phyloP scores from a whole-genome alignment of 2,797 vertebrate species.

The Melanotaenia boesemani region DNA sequence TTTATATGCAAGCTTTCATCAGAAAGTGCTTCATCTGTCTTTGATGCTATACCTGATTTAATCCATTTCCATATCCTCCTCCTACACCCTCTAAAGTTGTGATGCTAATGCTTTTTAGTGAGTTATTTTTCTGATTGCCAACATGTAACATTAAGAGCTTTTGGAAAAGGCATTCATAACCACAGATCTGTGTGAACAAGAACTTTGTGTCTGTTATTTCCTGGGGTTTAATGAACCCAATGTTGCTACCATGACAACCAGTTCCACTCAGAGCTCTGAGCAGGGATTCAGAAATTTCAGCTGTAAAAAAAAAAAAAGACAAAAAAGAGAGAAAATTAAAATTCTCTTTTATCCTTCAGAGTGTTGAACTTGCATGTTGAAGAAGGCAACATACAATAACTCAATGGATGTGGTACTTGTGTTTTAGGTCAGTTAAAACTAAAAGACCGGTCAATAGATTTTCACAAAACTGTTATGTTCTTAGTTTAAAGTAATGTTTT shows the following conservation, averaged over 20 bases:
- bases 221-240: slow-evolving; percentile 19
- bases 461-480: too few species aligned
- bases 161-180: background rate
- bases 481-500: too few species aligned
- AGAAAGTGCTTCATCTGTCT: background rate
- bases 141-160: background rate
- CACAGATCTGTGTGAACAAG: slow-evolving; percentile 2
- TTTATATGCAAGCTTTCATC: background rate
- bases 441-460: background rate
- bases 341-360: background rate
- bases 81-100: background rate
- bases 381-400: background rate
- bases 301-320: background rate
- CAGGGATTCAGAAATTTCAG: slow-evolving; percentile 1
- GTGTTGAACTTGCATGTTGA: background rate
- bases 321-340: background rate
- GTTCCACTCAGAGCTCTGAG: slow-evolving; percentile 1
- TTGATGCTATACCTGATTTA: background rate
- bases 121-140: background rate
- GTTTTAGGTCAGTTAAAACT: background rate
- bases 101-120: background rate
- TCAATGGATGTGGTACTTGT: background rate
- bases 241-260: slow-evolving; percentile 50
- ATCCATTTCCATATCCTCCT: background rate
- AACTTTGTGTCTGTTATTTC: slow-evolving; percentile 19